A percentile compares a stretch with the other conserved stretches of the same genome.
Evolutionary conservation across 2,113 vertebrate genomes (phyloP).

Genomic region (Dicerorhinus sumatrensis): DNA sequence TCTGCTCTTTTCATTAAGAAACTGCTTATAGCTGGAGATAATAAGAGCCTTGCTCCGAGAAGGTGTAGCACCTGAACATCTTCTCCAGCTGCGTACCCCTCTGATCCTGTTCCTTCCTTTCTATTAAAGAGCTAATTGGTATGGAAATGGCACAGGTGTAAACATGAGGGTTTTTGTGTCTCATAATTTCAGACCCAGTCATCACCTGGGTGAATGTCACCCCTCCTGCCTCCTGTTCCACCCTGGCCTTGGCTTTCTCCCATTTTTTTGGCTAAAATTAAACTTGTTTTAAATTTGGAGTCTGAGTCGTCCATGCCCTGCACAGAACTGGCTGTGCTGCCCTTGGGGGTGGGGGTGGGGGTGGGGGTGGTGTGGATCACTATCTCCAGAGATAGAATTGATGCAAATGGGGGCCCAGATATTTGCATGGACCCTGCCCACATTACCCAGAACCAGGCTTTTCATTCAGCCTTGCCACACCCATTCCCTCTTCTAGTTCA

Average conservation of each 20-base stretch:
- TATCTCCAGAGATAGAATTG: neutral
- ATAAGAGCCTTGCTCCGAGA: constrained; percentile 79
- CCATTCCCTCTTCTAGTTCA: neutral
- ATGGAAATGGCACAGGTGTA: constrained; percentile 79
- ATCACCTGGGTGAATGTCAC: constrained; percentile 69
- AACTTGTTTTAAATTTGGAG: constrained; percentile 62
- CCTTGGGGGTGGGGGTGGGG: neutral
- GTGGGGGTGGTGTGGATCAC: neutral
- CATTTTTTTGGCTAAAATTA: constrained; percentile 72
- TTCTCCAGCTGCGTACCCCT: constrained; percentile 73
- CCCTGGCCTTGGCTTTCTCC: constrained; percentile 58
- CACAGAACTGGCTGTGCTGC: neutral
- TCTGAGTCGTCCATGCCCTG: neutral
- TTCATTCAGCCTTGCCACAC: too few relatives aligned
- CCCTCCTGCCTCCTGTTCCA: constrained; percentile 48
- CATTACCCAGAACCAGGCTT: neutral
- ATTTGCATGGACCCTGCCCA: neutral
- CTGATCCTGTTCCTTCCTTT: constrained; percentile 57
- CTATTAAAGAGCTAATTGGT: constrained; percentile 76
- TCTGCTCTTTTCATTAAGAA: constrained; percentile 79
- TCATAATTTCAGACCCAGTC: constrained; percentile 60
- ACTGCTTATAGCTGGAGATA: constrained; percentile 72
- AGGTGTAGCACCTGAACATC: constrained; percentile 75
- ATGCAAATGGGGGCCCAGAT: neutral
- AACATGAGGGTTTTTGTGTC: constrained; percentile 70